phyloP scores from a whole-genome alignment of 2,888 invertebrate species.

The Orchestes rusci region DNA sequence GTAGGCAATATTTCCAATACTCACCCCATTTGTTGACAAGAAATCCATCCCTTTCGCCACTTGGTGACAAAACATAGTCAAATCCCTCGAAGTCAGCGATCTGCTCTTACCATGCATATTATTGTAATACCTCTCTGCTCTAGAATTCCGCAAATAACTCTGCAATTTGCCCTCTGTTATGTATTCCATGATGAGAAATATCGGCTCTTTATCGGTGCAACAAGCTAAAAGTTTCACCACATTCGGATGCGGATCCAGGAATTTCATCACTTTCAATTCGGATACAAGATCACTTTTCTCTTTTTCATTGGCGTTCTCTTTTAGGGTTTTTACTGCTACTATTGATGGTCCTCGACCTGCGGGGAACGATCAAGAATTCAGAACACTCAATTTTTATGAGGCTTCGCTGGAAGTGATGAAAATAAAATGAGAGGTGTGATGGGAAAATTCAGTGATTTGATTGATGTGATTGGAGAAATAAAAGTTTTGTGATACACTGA shows the following conservation, averaged over 20 bases:
- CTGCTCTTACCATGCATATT: constrained; percentile 71
- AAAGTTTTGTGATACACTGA: too few relatives aligned
- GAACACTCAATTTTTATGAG: too few relatives aligned
- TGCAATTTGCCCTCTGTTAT: constrained; percentile 84
- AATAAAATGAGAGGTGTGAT: neutral
- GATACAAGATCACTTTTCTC: constrained; percentile 81
- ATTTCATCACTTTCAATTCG: constrained; percentile 88
- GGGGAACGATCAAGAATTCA: too few relatives aligned
- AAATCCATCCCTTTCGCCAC: constrained; percentile 87
- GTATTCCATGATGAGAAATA: constrained; percentile 89
- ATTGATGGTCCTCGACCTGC: constrained; percentile 71
- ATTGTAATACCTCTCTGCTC: constrained; percentile 76
- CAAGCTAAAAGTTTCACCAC: constrained; percentile 83
- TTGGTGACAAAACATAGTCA: constrained; percentile 87
- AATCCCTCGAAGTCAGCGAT: constrained; percentile 74
- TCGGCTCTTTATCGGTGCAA: constrained; percentile 86
- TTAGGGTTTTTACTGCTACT: constrained; percentile 91
- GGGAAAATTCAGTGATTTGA: neutral
- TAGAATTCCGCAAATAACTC: constrained; percentile 75
- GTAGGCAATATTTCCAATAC: constrained; percentile 32
- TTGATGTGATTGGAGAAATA: neutral
- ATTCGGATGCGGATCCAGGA: constrained; percentile 82
- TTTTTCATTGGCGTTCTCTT: constrained; percentile 83
- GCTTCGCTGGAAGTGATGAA: constrained; percentile 54
- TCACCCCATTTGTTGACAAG: constrained; percentile 74